These are phyloP conservation scores for Plutomurus gul DNA, from an alignment of 1,140 invertebrate species.

Conservation along the genomic window DNA sequence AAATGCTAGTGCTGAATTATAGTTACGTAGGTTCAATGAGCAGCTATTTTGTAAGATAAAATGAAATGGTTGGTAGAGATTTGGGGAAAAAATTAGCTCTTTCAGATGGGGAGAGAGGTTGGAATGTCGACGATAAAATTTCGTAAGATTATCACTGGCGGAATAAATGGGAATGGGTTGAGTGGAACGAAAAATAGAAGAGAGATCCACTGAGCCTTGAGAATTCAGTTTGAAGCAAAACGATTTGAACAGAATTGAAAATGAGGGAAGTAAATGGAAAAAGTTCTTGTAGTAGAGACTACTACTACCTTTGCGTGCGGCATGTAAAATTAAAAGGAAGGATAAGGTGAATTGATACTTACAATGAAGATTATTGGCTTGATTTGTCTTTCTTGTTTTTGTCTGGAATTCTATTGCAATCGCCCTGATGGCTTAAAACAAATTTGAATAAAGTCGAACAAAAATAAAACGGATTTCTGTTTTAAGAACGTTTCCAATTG, in stretches of 20 bases:
- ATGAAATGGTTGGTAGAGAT: constrained; percentile 26
- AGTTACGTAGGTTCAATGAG: no score
- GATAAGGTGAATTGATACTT: constrained; percentile 6
- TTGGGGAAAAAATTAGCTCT: constrained; percentile 32
- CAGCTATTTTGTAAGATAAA: background rate
- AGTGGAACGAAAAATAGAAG: background rate
- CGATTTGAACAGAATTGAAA: constrained; percentile 31
- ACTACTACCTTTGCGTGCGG: background rate
- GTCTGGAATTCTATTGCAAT: background rate
- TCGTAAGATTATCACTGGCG: constrained; percentile 6
- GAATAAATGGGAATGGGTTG: constrained; percentile 21
- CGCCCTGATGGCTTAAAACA: background rate
- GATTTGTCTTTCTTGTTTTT: background rate
- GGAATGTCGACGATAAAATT: constrained; percentile 20
- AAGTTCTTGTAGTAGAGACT: background rate
- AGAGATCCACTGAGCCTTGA: constrained; percentile 4
- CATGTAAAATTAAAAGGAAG: background rate
- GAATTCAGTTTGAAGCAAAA: constrained; percentile 5
- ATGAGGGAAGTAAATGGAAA: background rate
- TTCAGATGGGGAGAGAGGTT: constrained; percentile 14
- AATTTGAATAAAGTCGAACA: constrained; percentile 4
- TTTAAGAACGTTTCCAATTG: background rate
- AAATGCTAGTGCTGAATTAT: background rate
- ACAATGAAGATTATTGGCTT: constrained; percentile 10
- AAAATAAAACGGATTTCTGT: background rate